phyloP scores from a whole-genome alignment of 1,140 invertebrate genomes.

The Caenorhabditis briggsae region DNA sequence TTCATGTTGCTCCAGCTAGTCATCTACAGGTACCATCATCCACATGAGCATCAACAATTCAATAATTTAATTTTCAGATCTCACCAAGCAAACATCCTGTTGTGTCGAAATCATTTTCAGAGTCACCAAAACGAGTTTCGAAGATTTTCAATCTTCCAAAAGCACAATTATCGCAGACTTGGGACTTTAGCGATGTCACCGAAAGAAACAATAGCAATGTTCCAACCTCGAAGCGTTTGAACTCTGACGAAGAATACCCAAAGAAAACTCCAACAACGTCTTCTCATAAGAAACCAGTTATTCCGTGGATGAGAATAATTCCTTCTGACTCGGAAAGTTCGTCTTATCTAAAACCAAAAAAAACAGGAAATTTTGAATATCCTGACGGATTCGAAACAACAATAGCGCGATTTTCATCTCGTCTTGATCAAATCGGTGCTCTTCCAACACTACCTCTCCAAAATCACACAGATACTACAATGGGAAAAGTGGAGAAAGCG shows the following conservation, averaged over 20 bases:
- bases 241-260: slow-evolving; percentile 5
- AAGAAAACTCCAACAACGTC: background rate
- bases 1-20: background rate
- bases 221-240: background rate
- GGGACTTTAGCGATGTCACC: background rate
- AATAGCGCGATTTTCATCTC: background rate
- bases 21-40: background rate
- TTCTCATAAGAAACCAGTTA: too few relatives aligned
- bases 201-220: too few relatives aligned
- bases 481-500: slow-evolving; percentile 14
- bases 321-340: background rate
- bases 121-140: background rate
- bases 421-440: background rate
- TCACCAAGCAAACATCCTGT: background rate
- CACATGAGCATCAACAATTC: background rate
- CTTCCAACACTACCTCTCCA: background rate
- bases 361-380: background rate
- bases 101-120: background rate
- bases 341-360: background rate
- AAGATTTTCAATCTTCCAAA: background rate
- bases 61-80: background rate
- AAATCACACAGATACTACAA: slow-evolving; percentile 16
- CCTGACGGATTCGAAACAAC: background rate
- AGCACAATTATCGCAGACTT: background rate
- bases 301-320: slow-evolving; percentile 13